phyloP scores from a whole-genome alignment of 2,888 invertebrate species.

The Agelastica alni region DNA sequence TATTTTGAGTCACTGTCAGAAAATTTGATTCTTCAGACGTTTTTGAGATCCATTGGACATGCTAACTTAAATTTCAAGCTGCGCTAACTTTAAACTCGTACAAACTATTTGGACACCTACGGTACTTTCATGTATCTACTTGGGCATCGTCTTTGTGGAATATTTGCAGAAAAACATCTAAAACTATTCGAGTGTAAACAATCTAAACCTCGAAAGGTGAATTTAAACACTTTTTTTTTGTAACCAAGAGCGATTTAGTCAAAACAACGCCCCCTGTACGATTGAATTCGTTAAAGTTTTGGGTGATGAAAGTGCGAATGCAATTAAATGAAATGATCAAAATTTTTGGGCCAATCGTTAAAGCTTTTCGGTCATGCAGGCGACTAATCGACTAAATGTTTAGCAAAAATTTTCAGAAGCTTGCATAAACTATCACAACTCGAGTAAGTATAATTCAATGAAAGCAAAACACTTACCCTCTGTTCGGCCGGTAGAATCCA shows the following conservation, averaged over 20 bases:
- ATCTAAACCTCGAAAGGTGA: no score
- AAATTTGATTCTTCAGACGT: no score
- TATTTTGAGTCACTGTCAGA: no score
- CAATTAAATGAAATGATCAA: constrained; percentile 16
- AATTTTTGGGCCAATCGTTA: constrained; percentile 7
- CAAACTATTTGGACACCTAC: no score
- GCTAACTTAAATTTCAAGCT: no score
- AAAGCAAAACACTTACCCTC: constrained; percentile 73
- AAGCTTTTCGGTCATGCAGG: constrained; percentile 25
- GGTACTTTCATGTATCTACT: no score
- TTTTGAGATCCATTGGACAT: no score
- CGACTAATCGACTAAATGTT: constrained; percentile 13
- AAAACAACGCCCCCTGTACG: not conserved
- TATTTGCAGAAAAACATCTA: no score
- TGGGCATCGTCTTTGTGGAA: no score
- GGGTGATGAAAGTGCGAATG: constrained; percentile 9
- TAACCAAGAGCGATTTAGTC: not conserved
- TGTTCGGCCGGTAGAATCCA: constrained; percentile 89
- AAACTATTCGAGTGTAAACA: no score
- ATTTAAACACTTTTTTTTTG: not conserved
- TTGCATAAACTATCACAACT: not conserved
- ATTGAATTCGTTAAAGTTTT: not conserved
- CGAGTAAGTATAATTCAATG: constrained; percentile 33
- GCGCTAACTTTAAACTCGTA: no score
- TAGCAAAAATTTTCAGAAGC: constrained; percentile 13